phyloP scores from a whole-genome alignment of 2,888 invertebrate species.

The Drosophila testacea region DNA sequence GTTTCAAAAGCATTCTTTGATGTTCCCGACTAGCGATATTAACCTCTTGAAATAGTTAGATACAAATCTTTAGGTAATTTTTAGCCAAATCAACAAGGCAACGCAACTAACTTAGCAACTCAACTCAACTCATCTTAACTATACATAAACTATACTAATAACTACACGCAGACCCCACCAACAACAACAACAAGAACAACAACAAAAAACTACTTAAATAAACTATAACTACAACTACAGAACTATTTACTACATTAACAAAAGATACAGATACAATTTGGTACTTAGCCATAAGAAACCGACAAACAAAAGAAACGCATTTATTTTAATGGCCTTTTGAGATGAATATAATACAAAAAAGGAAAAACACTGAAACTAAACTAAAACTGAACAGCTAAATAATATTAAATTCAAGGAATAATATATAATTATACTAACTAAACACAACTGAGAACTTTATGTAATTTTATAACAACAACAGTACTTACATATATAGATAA shows the following conservation, averaged over 20 bases:
- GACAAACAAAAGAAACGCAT: constrained; percentile 72
- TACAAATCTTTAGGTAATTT: constrained; percentile 62
- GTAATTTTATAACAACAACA: constrained; percentile 44
- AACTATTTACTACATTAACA: constrained; percentile 64
- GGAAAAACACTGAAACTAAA: constrained; percentile 34
- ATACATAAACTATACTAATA: constrained; percentile 36
- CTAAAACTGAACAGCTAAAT: constrained; percentile 21
- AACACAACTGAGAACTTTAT: constrained; percentile 32
- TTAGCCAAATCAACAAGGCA: constrained; percentile 35
- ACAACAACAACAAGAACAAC: constrained; percentile 22
- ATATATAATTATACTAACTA: constrained; percentile 9
- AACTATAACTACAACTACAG: constrained; percentile 35
- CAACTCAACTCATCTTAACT: constrained; percentile 17
- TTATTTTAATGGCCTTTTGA: constrained; percentile 77
- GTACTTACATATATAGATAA: constrained; percentile 18
- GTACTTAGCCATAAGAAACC: constrained; percentile 43
- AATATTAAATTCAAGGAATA: constrained; percentile 16
- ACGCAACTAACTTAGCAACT: constrained; percentile 49
- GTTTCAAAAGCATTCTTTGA: constrained; percentile 46
- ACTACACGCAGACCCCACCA: constrained; percentile 40
- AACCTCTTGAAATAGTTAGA: constrained; percentile 53
- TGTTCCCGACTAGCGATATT: constrained; percentile 32
- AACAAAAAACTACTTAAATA: constrained; percentile 36
- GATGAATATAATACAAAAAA: constrained; percentile 45
- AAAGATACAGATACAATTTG: constrained; percentile 41